These are phyloP conservation scores for Homalodisca vitripennis DNA, from an alignment of 1,140 invertebrate species.

Conservation along the genomic window DNA sequence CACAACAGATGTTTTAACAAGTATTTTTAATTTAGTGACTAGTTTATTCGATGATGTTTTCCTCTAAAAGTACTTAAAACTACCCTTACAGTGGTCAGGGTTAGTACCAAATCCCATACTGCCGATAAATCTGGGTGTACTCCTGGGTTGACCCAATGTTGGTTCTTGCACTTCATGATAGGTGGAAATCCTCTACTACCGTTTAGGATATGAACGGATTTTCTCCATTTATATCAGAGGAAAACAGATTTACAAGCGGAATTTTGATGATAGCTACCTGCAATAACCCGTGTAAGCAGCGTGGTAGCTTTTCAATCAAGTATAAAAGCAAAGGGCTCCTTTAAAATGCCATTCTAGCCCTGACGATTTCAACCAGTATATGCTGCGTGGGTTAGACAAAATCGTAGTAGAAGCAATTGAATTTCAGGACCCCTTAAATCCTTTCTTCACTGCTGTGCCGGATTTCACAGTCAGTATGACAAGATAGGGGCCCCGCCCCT, in stretches of 20 bases:
- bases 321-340: neutral
- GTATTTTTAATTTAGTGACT: too few relatives aligned
- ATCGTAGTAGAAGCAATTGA: neutral
- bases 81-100: too few relatives aligned
- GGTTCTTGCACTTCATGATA: neutral
- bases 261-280: neutral
- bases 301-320: neutral
- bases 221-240: neutral
- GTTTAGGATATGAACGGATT: neutral
- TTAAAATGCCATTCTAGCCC: neutral
- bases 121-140: neutral
- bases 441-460: neutral
- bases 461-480: neutral
- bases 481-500: neutral
- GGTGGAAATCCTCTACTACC: neutral
- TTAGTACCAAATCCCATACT: neutral
- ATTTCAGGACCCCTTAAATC: neutral
- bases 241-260: neutral
- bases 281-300: neutral
- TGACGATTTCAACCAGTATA: neutral
- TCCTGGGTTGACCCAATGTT: neutral
- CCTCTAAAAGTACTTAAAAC: neutral
- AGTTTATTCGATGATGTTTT: neutral
- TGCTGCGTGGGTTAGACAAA: neutral
- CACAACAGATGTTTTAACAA: neutral